Percentiles rank a stretch among this genome's conserved stretches.
These are phyloP conservation scores for Eupithecia subfuscata DNA, from an alignment of 2,888 invertebrate species.

Conservation along the genomic window DNA sequence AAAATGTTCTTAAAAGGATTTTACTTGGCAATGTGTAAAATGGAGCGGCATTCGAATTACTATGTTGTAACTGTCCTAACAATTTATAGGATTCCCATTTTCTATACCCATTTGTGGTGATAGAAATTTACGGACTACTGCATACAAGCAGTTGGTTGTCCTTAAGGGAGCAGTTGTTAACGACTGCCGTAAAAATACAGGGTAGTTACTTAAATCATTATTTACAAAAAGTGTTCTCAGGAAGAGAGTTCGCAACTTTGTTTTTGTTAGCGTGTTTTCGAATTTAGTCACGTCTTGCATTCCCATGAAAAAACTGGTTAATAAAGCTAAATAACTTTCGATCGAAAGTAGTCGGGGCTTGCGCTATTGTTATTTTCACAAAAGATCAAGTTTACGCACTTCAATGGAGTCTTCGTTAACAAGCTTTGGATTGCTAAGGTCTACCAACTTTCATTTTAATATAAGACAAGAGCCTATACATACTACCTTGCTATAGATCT, in stretches of 20 bases:
- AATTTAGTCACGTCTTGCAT: slow-evolving; percentile 41
- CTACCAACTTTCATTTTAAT: slow-evolving; percentile 20
- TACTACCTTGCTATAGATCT: background rate
- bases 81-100: slow-evolving; percentile 46
- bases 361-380: slow-evolving; percentile 45
- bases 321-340: slow-evolving; percentile 43
- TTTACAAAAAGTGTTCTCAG: background rate
- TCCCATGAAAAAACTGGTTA: slow-evolving; percentile 41
- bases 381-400: slow-evolving; percentile 47
- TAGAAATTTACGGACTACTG: slow-evolving; percentile 42
- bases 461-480: slow-evolving; percentile 5
- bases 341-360: slow-evolving; percentile 40
- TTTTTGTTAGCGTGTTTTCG: slow-evolving; percentile 12
- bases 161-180: background rate
- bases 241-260: slow-evolving; percentile 9
- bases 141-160: slow-evolving; percentile 9
- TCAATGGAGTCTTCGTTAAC: slow-evolving; percentile 36
- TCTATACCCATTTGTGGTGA: slow-evolving; percentile 44
- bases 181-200: background rate
- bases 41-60: slow-evolving; percentile 43
- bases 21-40: slow-evolving; percentile 40
- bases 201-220: background rate
- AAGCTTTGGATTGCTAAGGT: slow-evolving; percentile 26
- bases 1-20: slow-evolving; percentile 42
- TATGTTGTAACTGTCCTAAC: slow-evolving; percentile 45